Evolutionary conservation across 2,888 invertebrate genomes (phyloP).

Genomic region (Pasiphila rectangulata): DNA sequence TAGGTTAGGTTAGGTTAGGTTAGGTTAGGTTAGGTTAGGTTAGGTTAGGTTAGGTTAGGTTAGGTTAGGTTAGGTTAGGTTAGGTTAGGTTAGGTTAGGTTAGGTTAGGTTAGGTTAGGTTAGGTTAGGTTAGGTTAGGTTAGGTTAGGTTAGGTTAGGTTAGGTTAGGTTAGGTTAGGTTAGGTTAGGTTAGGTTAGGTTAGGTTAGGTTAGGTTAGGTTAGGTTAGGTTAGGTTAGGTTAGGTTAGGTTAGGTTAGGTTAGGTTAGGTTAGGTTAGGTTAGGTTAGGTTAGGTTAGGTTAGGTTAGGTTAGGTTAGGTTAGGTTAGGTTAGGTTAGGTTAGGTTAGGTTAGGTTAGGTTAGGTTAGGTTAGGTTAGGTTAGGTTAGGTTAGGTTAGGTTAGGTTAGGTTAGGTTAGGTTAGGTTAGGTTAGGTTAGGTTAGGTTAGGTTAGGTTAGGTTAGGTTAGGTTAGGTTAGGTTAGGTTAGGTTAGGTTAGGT

Average conservation of each 20-base stretch:
- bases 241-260: constrained; percentile 32
- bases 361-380: constrained; percentile 19
- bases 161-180: constrained; percentile 34
- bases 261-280: constrained; percentile 26
- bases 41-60: constrained; percentile 18
- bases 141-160: constrained; percentile 33
- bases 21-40: constrained; percentile 30
- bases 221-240: constrained; percentile 29
- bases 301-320: constrained; percentile 26
- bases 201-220: constrained; percentile 33
- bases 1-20: constrained; percentile 30
- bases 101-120: constrained; percentile 31
- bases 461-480: constrained; percentile 27
- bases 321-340: constrained; percentile 23
- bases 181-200: constrained; percentile 30
- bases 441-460: constrained; percentile 28
- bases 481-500: constrained; percentile 34
- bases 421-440: constrained; percentile 26
- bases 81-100: constrained; percentile 31
- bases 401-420: constrained; percentile 18
- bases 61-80: constrained; percentile 30
- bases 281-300: constrained; percentile 26
- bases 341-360: constrained; percentile 19
- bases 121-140: constrained; percentile 31
- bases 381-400: constrained; percentile 24